These are phyloP conservation scores for Hemithea aestivaria DNA, from an alignment of 2,888 invertebrate genomes.

Conservation along the genomic window DNA sequence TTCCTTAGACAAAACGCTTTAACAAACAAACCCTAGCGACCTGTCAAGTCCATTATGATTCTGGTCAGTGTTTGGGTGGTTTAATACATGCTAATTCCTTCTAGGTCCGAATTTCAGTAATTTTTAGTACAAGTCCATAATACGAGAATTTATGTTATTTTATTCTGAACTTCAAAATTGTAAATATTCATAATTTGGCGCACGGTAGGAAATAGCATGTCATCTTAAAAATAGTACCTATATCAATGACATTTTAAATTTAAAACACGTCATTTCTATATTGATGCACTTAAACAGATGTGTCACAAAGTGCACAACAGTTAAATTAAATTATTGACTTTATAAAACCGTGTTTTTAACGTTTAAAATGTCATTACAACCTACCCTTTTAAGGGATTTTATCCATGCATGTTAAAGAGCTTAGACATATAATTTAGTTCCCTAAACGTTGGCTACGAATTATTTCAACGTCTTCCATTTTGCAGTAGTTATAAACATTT, in stretches of 20 bases:
- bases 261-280: too few species aligned
- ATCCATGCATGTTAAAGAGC: constrained; percentile 48
- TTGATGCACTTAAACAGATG: too few species aligned
- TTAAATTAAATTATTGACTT: too few species aligned
- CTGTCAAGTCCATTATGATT: too few species aligned
- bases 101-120: constrained; percentile 2
- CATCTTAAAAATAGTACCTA: neutral
- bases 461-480: constrained; percentile 76
- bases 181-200: constrained; percentile 18
- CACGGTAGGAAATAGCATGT: constrained; percentile 27
- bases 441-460: constrained; percentile 75
- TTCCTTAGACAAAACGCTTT: too few species aligned
- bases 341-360: too few species aligned
- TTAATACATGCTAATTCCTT: constrained; percentile 23
- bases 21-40: too few species aligned
- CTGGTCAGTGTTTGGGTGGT: too few species aligned
- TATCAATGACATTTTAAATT: too few species aligned
- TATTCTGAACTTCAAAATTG: constrained; percentile 10
- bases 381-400: constrained; percentile 7
- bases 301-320: too few species aligned
- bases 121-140: too few species aligned
- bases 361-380: neutral
- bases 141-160: neutral
- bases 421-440: constrained; percentile 52
- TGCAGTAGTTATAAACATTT: constrained; percentile 40